Evolutionary conservation across 2,888 invertebrate genomes (phyloP).

Genomic region (Xiphydria camelus): DNA sequence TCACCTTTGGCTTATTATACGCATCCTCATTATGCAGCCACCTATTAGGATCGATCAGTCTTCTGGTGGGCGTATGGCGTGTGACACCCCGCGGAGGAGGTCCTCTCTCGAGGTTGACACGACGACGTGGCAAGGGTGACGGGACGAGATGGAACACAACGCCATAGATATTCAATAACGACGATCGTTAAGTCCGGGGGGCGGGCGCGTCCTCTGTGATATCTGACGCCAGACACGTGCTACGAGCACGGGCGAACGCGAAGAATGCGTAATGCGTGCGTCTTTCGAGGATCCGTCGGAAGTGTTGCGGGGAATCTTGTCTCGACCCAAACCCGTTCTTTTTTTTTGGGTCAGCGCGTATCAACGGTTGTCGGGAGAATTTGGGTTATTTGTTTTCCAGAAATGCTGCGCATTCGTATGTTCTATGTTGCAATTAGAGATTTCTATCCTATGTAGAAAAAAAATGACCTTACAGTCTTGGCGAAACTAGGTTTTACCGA

Average conservation of each 20-base stretch:
- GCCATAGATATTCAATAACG: constrained; percentile 51
- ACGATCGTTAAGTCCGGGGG: constrained; percentile 46
- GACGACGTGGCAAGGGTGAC: constrained; percentile 28
- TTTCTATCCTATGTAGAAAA: too few relatives aligned
- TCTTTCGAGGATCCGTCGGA: too few relatives aligned
- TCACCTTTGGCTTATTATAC: constrained; percentile 5
- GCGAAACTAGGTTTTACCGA: too few relatives aligned
- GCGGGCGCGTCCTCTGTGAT: constrained; percentile 36
- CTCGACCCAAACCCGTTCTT: too few relatives aligned
- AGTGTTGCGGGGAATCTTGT: too few relatives aligned
- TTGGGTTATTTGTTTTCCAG: too few relatives aligned
- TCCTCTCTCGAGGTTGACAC: constrained; percentile 45
- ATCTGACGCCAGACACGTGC: constrained; percentile 54
- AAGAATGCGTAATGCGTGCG: constrained; percentile 32
- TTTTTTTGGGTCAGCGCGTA: too few relatives aligned
- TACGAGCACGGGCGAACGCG: constrained; percentile 33
- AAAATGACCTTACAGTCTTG: too few relatives aligned
- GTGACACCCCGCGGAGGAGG: constrained; percentile 33
- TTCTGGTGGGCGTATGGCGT: constrained; percentile 43
- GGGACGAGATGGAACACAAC: constrained; percentile 16
- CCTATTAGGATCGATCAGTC: constrained; percentile 52
- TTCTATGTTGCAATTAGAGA: too few relatives aligned
- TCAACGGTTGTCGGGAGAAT: too few relatives aligned
- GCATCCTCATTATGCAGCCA: constrained; percentile 40
- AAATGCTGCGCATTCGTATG: too few relatives aligned